Evolutionary conservation across 2,113 vertebrate genomes (phyloP), one percentile per base, ranked within the genome.

Genomic region (Passer montanus): DNA sequence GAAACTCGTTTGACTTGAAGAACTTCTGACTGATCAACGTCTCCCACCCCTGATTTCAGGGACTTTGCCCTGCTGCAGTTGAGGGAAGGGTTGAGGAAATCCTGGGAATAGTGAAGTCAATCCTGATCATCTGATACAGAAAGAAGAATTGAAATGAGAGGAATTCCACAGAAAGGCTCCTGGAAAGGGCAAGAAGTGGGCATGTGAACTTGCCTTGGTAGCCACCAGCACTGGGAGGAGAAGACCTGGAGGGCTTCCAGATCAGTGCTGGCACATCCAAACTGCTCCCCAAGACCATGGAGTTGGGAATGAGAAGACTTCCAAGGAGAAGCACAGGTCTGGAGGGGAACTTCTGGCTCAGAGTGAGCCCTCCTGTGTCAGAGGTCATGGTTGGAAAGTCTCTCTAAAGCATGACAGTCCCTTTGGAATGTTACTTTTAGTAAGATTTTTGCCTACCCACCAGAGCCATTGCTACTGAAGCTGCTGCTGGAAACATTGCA

Each of bases 11-110:
- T 63, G 52, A 76, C 13, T 30, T 39, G n/a, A 70, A 50, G 41
- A 78, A 41, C 43, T 79, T 20, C 30, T 21, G 35, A 52, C 18
- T 22, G 37, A 83, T 7, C 33, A 14, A 18, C 0, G 0, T 2
- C 24, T 70, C 52, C 44, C 10, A 3, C 9, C 28, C 23, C 46
- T 28, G 33, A 41, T 47, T 69, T 13, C 27, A 28, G 30, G 46
- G 37, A 28, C 70, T 66, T 68, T 33, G 9, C 49, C 2, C 3
- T 12, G 9, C 26, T 8, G 30, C 30, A 7, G 8, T 2, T 31
- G 27, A 70, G 56, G 1, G 52, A 46, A 43, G 3, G 44, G 22
- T 47, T 72, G 28, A 41, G 49, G 75, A 81, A 90, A 52, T 39
- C 31, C 60, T 35, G 46, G n/a, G 39, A 75, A 64, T 11, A 74